phyloP scores from a whole-genome alignment of 2,888 invertebrate genomes.

The Toxonevra muliebris region DNA sequence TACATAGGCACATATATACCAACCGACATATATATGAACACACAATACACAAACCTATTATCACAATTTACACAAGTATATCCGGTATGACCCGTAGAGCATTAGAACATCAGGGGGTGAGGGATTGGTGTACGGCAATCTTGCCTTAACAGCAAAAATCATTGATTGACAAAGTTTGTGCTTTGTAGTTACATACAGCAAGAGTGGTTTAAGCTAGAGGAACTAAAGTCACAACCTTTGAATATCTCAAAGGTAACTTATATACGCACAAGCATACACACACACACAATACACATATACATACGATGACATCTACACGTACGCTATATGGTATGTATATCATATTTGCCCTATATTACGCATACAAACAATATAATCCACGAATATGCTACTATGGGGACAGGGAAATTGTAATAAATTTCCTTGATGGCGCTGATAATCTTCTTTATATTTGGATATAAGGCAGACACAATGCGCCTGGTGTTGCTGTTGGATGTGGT shows the following conservation, averaged over 20 bases:
- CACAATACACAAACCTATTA: constrained; percentile 23
- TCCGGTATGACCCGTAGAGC: constrained; percentile 12
- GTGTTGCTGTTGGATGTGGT: no score
- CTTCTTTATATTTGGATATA: constrained; percentile 26
- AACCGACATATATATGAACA: neutral
- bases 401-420: constrained; percentile 32
- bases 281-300: neutral
- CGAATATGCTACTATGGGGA: neutral
- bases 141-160: constrained; percentile 9
- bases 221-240: constrained; percentile 13
- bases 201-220: neutral
- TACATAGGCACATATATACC: neutral
- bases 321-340: constrained; percentile 4
- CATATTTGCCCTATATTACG: no score
- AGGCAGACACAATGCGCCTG: neutral
- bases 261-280: neutral
- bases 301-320: neutral
- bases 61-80: constrained; percentile 31
- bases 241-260: constrained; percentile 3
- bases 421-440: constrained; percentile 36
- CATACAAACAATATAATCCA: no score
- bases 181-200: neutral
- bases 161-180: neutral
- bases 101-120: no score
- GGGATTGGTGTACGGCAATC: no score